Conservation (phyloP, 2,888 invertebrate genomes). For the Lithophane semibrunnea region DNA sequence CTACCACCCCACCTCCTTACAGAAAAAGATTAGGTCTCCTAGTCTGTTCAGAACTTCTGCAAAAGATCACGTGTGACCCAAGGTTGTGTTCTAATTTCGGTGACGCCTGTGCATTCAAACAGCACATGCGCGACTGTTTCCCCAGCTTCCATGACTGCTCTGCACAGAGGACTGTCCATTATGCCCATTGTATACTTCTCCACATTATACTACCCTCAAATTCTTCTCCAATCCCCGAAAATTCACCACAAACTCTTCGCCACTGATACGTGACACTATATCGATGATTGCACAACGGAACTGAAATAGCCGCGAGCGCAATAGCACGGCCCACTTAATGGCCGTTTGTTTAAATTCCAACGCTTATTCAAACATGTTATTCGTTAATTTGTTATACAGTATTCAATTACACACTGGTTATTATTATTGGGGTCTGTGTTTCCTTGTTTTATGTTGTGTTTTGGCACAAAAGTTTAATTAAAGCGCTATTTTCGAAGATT, state of each 20-base stretch:
- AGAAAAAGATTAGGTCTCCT: not conserved
- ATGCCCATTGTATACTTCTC: not conserved
- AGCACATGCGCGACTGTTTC: not conserved
- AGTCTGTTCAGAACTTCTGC: not conserved
- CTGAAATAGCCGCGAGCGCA: constrained; percentile 69
- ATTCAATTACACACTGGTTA: constrained; percentile 50
- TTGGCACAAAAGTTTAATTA: constrained; percentile 11
- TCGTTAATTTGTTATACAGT: constrained; percentile 70
- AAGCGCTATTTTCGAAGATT: constrained; percentile 5
- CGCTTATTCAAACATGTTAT: constrained; percentile 70
- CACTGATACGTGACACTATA: constrained; percentile 58
- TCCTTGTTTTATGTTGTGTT: constrained; percentile 40
- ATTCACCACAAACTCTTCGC: constrained; percentile 22
- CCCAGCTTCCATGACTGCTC: not conserved
- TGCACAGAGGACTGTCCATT: not conserved
- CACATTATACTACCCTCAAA: not conserved
- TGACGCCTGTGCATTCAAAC: not conserved
- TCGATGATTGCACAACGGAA: constrained; percentile 59
- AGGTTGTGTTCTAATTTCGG: no score
- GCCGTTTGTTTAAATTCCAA: constrained; percentile 73
- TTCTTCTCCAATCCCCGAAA: constrained; percentile 26
- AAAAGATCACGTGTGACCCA: not conserved
- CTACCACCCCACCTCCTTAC: not conserved
- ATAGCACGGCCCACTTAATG: constrained; percentile 69
- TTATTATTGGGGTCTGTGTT: constrained; percentile 42